phyloP scores from a whole-genome alignment of 2,797 vertebrate species.

The Dallia pectoralis region DNA sequence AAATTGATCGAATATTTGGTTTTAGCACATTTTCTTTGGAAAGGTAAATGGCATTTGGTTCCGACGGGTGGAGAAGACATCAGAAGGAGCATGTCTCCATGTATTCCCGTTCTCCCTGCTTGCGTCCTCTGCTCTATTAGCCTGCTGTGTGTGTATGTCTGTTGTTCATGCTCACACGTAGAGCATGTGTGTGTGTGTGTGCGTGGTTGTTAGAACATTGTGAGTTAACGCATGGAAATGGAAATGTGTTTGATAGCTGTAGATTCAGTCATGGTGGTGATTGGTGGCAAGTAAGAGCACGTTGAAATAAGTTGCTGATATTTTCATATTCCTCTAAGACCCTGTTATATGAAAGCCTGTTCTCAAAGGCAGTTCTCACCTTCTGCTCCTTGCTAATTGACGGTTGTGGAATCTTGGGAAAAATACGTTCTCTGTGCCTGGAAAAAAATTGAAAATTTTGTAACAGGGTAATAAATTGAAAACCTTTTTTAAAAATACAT shows the following conservation, averaged over 20 bases:
- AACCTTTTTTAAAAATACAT: neutral
- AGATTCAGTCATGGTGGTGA: neutral
- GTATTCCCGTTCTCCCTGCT: too few relatives aligned
- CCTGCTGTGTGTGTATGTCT: too few relatives aligned
- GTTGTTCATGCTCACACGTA: too few relatives aligned
- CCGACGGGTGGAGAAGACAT: too few relatives aligned
- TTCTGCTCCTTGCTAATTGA: neutral
- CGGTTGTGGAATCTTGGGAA: constrained; percentile 2
- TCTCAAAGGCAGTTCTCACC: neutral
- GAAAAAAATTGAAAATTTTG: neutral
- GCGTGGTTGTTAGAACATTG: too few relatives aligned
- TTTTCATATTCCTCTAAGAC: neutral
- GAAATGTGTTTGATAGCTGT: neutral
- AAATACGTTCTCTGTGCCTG: neutral
- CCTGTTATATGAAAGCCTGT: neutral
- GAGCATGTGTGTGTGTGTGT: too few relatives aligned
- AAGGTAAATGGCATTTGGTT: too few relatives aligned
- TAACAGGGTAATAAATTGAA: neutral
- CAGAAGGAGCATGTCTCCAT: too few relatives aligned
- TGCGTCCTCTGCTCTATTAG: too few relatives aligned
- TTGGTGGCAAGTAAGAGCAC: neutral
- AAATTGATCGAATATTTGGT: too few relatives aligned
- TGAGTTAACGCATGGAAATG: neutral
- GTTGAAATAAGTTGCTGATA: neutral
- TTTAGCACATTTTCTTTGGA: too few relatives aligned